Base-by-base conservation (phyloP, 23 tunicate species). In the Trididemnum clinides region DNA sequence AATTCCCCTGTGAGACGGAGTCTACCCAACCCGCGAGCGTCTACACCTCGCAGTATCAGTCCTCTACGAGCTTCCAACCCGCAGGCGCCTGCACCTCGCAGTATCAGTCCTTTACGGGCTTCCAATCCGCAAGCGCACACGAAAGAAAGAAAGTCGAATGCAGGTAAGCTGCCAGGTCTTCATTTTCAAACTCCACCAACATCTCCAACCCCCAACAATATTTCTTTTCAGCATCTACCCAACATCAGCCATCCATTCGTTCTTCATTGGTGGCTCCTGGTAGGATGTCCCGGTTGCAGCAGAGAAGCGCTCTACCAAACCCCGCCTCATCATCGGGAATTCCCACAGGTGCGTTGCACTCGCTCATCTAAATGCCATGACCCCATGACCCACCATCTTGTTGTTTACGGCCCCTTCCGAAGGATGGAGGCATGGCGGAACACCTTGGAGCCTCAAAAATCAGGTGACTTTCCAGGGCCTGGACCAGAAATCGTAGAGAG, bases 201-300 rank as follows among this genome's bases (percentile, higher is more conserved):
- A n/a, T n/a, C n/a, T n/a, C n/a, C n/a, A n/a, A n/a, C n/a, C n/a
- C n/a, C n/a, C n/a, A n/a, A n/a, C 54, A 44, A 10, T 44, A 15
- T 15, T 59, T n/a, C 22, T n/a, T 59, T 33, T 6, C 38, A 33
- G 39, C 18, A 5, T 32, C 66, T n/a, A 25, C 20, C 20, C 6
- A 15, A 4, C 83, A 81, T 10, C 85, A 81, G 30, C 85, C 85
- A 3, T 1, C 54, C 18, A 64, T 81, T 25, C 37, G 65, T 30
- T 83, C 87, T 3, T 83, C 87, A 23, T 35, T 83, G 1, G 74
- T 83, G 1, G 78, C 87, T 23, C 87, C 87, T 28, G 23, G 80
- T 1, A 83, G 78, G 30, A 39, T 83, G 63, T 44, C 87, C 20
- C 65, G 74, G 12, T 27, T 83, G 10, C 64, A 65, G 26, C 64